These are phyloP conservation scores for Cyanoderma ruficeps DNA, from an alignment of 2,113 vertebrate genomes.

Conservation along the genomic window DNA sequence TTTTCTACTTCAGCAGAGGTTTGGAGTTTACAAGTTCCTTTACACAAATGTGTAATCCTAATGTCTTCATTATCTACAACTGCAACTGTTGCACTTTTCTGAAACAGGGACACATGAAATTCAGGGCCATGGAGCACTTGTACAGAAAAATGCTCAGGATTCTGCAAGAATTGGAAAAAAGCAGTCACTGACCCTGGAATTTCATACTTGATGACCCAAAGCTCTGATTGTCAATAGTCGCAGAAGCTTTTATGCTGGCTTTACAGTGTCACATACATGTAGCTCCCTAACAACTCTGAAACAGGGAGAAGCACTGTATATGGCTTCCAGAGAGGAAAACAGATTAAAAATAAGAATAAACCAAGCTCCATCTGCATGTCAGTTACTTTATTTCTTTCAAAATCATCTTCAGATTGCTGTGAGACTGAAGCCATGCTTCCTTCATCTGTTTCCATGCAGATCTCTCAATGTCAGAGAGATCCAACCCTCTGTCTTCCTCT, in stretches of 20 bases:
- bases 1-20: not conserved
- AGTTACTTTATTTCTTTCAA: not conserved
- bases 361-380: fast-evolving
- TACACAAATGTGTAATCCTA: not conserved
- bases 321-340: not conserved
- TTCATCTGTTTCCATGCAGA: not conserved
- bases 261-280: not conserved
- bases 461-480: not conserved
- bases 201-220: not conserved
- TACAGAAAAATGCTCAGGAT: not conserved
- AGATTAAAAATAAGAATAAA: not conserved
- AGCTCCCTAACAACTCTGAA: not conserved
- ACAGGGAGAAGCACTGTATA: not conserved
- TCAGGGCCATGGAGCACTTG: not conserved
- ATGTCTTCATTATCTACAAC: not conserved
- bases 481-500: not conserved
- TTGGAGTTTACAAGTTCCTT: not conserved
- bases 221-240: not conserved
- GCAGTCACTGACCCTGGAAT: not conserved
- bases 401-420: not conserved
- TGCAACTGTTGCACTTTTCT: not conserved
- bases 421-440: not conserved
- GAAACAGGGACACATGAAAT: not conserved
- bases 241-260: not conserved
- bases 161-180: not conserved